phyloP scores from a whole-genome alignment of 2,113 vertebrate species.

The Mirounga angustirostris region DNA sequence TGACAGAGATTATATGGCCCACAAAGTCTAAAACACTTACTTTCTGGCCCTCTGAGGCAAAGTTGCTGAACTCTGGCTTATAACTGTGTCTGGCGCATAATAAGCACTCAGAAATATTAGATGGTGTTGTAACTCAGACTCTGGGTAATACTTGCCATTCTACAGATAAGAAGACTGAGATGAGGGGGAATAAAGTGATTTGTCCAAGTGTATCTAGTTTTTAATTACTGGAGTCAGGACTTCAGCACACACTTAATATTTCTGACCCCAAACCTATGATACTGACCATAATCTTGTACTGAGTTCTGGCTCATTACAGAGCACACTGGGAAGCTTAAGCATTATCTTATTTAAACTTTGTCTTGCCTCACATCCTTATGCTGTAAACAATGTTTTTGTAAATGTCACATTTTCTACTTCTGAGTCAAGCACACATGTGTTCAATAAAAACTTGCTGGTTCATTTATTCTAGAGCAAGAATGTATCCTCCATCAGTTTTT shows the following conservation, averaged over 20 bases:
- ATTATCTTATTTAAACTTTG: neutral
- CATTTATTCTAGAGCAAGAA: neutral
- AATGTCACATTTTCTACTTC: neutral
- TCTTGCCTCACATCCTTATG: neutral
- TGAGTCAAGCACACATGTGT: neutral
- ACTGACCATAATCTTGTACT: neutral
- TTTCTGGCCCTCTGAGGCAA: neutral
- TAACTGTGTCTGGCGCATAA: rapidly evolving
- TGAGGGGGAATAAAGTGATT: neutral
- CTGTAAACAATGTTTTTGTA: neutral
- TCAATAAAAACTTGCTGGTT: neutral
- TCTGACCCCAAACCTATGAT: neutral
- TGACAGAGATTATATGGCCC: neutral
- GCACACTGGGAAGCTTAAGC: rapidly evolving
- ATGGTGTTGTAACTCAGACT: neutral
- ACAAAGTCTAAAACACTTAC: neutral
- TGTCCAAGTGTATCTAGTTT: neutral
- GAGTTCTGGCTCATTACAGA: neutral
- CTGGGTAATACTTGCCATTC: neutral
- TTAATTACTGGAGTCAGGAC: neutral
- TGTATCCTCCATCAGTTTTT: neutral
- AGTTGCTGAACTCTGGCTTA: neutral
- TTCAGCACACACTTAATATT: neutral
- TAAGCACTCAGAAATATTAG: neutral
- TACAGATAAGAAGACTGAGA: neutral